Percentiles rank a stretch among this genome's conserved stretches.
Evolutionary conservation across 2,888 invertebrate genomes (phyloP).

Genomic region (Meloe dianella): DNA sequence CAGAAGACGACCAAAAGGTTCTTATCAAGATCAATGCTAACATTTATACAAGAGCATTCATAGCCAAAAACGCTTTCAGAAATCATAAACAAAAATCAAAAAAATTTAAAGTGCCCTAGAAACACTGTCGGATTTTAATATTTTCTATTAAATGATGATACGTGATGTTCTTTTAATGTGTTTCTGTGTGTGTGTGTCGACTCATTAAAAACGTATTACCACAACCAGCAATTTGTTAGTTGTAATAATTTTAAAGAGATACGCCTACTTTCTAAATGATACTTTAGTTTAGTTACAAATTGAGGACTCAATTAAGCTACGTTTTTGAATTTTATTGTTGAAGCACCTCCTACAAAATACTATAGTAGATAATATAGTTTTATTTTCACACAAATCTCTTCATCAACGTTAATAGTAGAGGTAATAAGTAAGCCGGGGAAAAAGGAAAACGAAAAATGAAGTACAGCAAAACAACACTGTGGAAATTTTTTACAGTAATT

Average conservation of each 20-base stretch:
- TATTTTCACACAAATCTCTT: background rate
- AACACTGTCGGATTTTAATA: no score
- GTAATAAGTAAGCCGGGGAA: background rate
- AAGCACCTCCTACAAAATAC: constrained; percentile 23
- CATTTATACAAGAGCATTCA: no score
- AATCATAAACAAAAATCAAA: no score
- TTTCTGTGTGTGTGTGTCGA: constrained; percentile 2
- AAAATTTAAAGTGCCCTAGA: no score
- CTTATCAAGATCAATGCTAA: no score
- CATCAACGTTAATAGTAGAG: background rate
- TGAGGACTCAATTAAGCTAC: constrained; percentile 31
- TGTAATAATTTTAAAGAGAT: constrained; percentile 18
- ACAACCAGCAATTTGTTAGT: constrained; percentile 29
- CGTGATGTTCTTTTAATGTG: background rate
- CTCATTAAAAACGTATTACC: constrained; percentile 32
- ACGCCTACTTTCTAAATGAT: constrained; percentile 29
- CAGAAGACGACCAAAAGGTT: no score
- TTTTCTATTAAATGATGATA: no score
- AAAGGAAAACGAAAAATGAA: background rate
- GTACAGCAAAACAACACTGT: background rate
- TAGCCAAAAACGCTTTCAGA: no score
- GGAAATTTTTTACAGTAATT: constrained; percentile 1
- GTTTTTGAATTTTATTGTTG: constrained; percentile 14
- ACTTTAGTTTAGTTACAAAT: constrained; percentile 24
- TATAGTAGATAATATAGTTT: background rate